These are phyloP conservation scores for Mylabris phalerata DNA, from an alignment of 1,140 invertebrate genomes.

Conservation along the genomic window DNA sequence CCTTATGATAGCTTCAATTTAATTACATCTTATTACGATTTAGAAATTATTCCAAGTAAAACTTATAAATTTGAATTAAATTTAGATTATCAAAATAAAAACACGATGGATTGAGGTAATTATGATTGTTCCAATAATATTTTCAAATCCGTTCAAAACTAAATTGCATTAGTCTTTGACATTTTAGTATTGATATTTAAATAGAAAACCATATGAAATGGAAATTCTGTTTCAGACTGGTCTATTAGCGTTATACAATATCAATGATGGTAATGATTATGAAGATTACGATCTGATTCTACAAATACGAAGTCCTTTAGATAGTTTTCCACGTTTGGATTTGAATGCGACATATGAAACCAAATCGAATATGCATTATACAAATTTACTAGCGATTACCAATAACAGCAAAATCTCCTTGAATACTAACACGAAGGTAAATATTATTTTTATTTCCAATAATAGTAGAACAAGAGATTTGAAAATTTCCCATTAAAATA, in stretches of 20 bases:
- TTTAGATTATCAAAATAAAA: constrained; percentile 47
- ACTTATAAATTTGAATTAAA: constrained; percentile 50
- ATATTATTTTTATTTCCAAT: background rate
- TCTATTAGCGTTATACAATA: constrained; percentile 46
- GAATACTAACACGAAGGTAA: constrained; percentile 46
- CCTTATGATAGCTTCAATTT: constrained; percentile 53
- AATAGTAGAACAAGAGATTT: too few species aligned
- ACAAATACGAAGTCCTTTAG: constrained; percentile 50
- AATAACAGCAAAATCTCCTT: constrained; percentile 44
- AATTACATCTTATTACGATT: constrained; percentile 52
- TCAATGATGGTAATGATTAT: constrained; percentile 40
- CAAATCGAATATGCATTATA: constrained; percentile 48
- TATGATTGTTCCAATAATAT: too few species aligned
- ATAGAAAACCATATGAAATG: background rate
- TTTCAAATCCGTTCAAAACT: too few species aligned
- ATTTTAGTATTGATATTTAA: background rate
- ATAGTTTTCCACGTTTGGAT: constrained; percentile 44
- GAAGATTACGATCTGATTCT: constrained; percentile 45
- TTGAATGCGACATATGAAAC: constrained; percentile 45
- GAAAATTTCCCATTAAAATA: too few species aligned
- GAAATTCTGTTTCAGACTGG: constrained; percentile 39
- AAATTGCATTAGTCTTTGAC: background rate
- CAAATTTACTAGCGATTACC: constrained; percentile 44
- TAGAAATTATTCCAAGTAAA: constrained; percentile 50
- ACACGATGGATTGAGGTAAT: constrained; percentile 49